Percentiles rank a stretch among this genome's conserved stretches.
These are phyloP conservation scores for Monochamus alternatus DNA, from an alignment of 2,888 invertebrate genomes.

Conservation along the genomic window DNA sequence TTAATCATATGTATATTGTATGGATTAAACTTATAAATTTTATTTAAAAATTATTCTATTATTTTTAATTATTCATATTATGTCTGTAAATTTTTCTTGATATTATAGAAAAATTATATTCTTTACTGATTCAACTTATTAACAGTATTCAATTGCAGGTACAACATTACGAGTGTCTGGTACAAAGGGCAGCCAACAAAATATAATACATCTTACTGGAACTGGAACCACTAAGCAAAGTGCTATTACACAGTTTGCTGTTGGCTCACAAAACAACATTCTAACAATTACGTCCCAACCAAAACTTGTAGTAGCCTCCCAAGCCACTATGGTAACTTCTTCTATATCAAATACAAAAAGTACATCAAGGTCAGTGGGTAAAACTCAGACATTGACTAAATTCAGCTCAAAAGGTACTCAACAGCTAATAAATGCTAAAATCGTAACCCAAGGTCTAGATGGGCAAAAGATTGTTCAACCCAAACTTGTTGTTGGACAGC, in stretches of 20 bases:
- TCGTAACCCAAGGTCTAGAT: constrained; percentile 66
- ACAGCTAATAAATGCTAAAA: constrained; percentile 72
- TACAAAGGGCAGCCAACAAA: constrained; percentile 70
- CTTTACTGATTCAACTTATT: background rate
- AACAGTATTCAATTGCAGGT: constrained; percentile 60
- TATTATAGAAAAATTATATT: too few relatives aligned
- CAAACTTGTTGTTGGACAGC: constrained; percentile 60
- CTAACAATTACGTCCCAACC: constrained; percentile 67
- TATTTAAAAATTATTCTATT: too few relatives aligned
- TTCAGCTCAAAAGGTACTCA: constrained; percentile 67
- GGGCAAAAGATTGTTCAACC: constrained; percentile 61
- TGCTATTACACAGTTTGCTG: constrained; percentile 70
- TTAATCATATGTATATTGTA: too few relatives aligned
- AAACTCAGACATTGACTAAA: constrained; percentile 61
- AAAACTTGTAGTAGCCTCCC: constrained; percentile 66
- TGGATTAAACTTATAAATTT: too few relatives aligned
- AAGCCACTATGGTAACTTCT: constrained; percentile 59
- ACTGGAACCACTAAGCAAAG: constrained; percentile 68
- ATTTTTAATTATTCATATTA: too few relatives aligned
- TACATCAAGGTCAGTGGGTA: constrained; percentile 48
- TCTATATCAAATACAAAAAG: constrained; percentile 58
- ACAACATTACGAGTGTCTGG: constrained; percentile 71
- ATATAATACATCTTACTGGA: constrained; percentile 73
- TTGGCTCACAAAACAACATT: constrained; percentile 73
- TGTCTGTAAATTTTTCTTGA: too few relatives aligned